Conservation (phyloP, 2,113 vertebrate species). For the Corvus cornix region DNA sequence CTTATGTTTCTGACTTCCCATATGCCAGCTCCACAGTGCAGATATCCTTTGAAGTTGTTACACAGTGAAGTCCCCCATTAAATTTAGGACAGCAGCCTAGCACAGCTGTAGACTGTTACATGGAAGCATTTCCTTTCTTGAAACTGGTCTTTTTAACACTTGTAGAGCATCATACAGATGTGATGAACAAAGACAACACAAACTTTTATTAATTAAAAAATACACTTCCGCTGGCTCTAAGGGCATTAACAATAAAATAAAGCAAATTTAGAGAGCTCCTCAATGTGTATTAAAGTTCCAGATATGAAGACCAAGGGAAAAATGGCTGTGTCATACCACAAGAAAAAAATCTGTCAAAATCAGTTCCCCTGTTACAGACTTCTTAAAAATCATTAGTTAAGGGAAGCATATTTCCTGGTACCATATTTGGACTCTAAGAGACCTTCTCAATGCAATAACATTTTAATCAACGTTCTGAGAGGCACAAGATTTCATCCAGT, state of each 20-base stretch:
- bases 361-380: neutral
- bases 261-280: neutral
- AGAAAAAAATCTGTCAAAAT: neutral
- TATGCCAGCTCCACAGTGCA: neutral
- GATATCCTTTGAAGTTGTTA: constrained; percentile 2
- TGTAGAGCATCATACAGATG: neutral
- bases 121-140: neutral
- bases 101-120: neutral
- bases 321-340: neutral
- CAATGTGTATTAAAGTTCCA: neutral
- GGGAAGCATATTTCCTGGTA: neutral
- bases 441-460: neutral
- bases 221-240: neutral
- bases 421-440: neutral
- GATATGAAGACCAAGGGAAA: neutral
- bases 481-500: neutral
- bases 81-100: neutral
- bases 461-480: neutral
- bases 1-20: neutral
- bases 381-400: neutral
- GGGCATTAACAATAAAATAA: neutral
- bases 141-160: neutral
- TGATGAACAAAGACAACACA: neutral
- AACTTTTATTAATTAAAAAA: neutral
- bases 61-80: neutral